Evolutionary conservation across 2,888 invertebrate genomes (phyloP).

Genomic region (Sceliomorpha sp.): DNA sequence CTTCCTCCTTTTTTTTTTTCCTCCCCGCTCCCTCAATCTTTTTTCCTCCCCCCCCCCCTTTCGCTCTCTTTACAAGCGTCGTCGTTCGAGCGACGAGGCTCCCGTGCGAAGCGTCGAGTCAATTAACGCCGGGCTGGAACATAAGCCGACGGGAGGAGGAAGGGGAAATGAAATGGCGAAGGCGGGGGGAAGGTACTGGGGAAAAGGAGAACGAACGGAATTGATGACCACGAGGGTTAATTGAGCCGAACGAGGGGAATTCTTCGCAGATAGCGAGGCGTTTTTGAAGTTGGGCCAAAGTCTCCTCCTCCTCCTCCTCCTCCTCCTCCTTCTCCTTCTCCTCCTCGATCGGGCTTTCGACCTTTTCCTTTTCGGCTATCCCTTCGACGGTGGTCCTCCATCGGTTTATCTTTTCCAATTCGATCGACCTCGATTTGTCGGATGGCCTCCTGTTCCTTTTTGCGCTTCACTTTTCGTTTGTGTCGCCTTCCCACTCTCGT

Average conservation of each 20-base stretch:
- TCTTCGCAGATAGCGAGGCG: constrained; percentile 35
- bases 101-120: constrained; percentile 56
- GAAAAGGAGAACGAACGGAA: constrained; percentile 17
- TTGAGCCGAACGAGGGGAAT: constrained; percentile 54
- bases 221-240: constrained; percentile 57
- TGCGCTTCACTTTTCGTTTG: constrained; percentile 8
- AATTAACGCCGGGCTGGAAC: constrained; percentile 56
- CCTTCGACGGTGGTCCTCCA: constrained; percentile 20
- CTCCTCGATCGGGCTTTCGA: constrained; percentile 17
- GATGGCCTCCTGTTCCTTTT: not conserved
- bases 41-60: too few relatives aligned
- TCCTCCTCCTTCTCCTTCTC: too few relatives aligned
- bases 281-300: constrained; percentile 34
- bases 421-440: constrained; percentile 7
- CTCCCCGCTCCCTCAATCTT: too few relatives aligned
- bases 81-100: not conserved
- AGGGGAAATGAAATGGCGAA: constrained; percentile 22
- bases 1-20: too few relatives aligned
- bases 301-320: too few relatives aligned
- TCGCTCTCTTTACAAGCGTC: too few relatives aligned
- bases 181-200: constrained; percentile 28
- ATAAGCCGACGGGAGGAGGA: not conserved
- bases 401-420: constrained; percentile 4
- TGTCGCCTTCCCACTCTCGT: too few relatives aligned
- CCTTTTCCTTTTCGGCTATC: constrained; percentile 2